Percentiles rank a stretch among this genome's conserved stretches.
phyloP scores from a whole-genome alignment of 2,888 invertebrate species.

The Epirrhoe alternata region DNA sequence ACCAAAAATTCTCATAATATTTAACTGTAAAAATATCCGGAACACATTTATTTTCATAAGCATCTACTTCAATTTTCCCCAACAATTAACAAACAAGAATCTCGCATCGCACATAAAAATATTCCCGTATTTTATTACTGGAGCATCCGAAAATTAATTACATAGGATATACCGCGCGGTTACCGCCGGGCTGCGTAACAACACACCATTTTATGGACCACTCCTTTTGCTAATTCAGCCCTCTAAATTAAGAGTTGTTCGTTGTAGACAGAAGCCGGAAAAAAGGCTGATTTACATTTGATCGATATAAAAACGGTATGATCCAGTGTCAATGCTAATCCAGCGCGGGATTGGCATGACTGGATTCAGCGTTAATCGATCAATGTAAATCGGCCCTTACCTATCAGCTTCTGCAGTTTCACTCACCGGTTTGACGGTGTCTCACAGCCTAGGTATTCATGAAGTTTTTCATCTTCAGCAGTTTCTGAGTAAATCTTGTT shows the following conservation, averaged over 20 bases:
- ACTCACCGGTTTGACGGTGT: too few relatives aligned
- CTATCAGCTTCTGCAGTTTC: too few relatives aligned
- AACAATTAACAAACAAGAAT: conserved; percentile 25
- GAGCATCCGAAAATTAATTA: conserved; percentile 56
- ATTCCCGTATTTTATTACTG: conserved; percentile 46
- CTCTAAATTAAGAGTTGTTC: conserved; percentile 7
- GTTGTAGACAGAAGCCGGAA: conserved; percentile 13
- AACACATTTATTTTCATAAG: conserved; percentile 5
- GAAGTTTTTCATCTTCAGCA: too few relatives aligned
- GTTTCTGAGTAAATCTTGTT: too few relatives aligned
- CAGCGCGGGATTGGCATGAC: too few relatives aligned
- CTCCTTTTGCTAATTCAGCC: conserved; percentile 48
- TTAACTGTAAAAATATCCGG: neutral
- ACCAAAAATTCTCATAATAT: too few relatives aligned
- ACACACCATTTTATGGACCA: conserved; percentile 49
- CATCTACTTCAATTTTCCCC: neutral
- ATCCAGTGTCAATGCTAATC: too few relatives aligned
- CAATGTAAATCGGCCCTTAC: too few relatives aligned
- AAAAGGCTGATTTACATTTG: too few relatives aligned
- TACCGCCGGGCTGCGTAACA: conserved; percentile 45
- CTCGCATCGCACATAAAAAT: conserved; percentile 30
- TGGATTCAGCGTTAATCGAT: too few relatives aligned
- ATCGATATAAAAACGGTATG: too few relatives aligned
- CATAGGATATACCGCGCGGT: conserved; percentile 48
- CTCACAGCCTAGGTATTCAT: too few relatives aligned